Evolutionary conservation across 2,888 invertebrate genomes (phyloP).

Genomic region (Gortyna flavago): DNA sequence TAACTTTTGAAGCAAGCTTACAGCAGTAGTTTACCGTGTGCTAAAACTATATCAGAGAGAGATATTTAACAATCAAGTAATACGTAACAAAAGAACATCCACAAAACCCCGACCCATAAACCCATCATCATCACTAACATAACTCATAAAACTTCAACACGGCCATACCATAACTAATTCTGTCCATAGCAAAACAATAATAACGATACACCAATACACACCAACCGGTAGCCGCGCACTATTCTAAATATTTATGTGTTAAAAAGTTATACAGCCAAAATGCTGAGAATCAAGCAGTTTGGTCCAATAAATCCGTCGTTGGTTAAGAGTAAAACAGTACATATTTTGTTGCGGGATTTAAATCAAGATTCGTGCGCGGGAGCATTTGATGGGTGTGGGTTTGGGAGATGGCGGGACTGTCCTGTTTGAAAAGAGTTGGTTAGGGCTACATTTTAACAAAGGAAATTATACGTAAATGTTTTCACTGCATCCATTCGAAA

Average conservation of each 20-base stretch:
- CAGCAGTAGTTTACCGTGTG: too few species aligned
- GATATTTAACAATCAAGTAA: neutral
- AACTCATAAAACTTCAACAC: slow-evolving; percentile 69
- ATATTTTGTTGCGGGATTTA: slow-evolving; percentile 85
- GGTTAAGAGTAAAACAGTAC: slow-evolving; percentile 82
- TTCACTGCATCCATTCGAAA: neutral
- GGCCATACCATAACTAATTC: slow-evolving; percentile 66
- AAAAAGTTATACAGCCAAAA: slow-evolving; percentile 77
- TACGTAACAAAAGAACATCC: neutral
- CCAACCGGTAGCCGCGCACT: slow-evolving; percentile 35
- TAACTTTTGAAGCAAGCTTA: neutral
- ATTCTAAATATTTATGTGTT: slow-evolving; percentile 82
- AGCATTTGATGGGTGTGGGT: slow-evolving; percentile 69
- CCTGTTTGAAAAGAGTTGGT: neutral
- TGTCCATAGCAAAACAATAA: slow-evolving; percentile 64
- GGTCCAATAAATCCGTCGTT: slow-evolving; percentile 85
- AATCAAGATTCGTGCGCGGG: slow-evolving; percentile 84
- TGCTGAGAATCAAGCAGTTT: slow-evolving; percentile 81
- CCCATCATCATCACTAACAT: slow-evolving; percentile 50
- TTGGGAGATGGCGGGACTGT: slow-evolving; percentile 1
- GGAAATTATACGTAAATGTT: neutral
- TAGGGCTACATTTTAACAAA: neutral
- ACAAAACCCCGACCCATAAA: slow-evolving; percentile 31
- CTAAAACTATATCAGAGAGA: neutral
- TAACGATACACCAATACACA: slow-evolving; percentile 65